Percentiles rank a stretch among this genome's conserved stretches.
These are phyloP conservation scores for Dermolepida albohirtum DNA, from an alignment of 2,888 invertebrate genomes.

Conservation along the genomic window DNA sequence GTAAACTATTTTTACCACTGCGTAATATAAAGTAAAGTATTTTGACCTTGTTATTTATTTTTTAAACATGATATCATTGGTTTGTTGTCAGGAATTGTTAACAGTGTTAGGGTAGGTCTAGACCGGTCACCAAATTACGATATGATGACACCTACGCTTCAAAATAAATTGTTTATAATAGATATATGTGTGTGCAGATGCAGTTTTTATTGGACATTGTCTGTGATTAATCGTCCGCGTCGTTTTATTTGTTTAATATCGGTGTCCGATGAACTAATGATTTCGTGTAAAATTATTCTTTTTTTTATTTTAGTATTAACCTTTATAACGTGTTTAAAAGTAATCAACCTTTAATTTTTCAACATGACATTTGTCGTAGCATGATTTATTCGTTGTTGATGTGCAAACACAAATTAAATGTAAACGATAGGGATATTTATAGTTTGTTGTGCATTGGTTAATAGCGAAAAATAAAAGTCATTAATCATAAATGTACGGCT, in stretches of 20 bases:
- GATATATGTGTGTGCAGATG: not conserved
- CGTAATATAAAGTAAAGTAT: slow-evolving; percentile 6
- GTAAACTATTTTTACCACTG: slow-evolving; percentile 24
- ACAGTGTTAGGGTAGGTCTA: slow-evolving; percentile 38
- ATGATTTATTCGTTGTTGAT: too few species aligned
- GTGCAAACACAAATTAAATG: too few species aligned
- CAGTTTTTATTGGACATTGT: slow-evolving; percentile 33
- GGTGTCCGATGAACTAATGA: not conserved
- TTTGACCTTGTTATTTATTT: slow-evolving; percentile 28
- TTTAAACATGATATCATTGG: slow-evolving; percentile 26
- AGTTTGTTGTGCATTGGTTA: too few species aligned
- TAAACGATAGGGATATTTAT: too few species aligned
- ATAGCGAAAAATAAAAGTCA: too few species aligned
- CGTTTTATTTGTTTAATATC: slow-evolving; percentile 12
- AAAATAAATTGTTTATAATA: slow-evolving; percentile 34
- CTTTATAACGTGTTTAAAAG: too few species aligned
- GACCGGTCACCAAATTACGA: slow-evolving; percentile 31
- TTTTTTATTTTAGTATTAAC: too few species aligned
- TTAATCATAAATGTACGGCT: too few species aligned
- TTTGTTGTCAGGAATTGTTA: slow-evolving; percentile 17
- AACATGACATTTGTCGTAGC: too few species aligned
- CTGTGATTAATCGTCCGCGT: slow-evolving; percentile 5
- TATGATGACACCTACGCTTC: slow-evolving; percentile 26
- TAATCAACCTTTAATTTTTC: too few species aligned
- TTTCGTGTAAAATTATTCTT: not conserved